phyloP scores from a whole-genome alignment of 1,140 invertebrate genomes.

The Paraescarpia echinospica region DNA sequence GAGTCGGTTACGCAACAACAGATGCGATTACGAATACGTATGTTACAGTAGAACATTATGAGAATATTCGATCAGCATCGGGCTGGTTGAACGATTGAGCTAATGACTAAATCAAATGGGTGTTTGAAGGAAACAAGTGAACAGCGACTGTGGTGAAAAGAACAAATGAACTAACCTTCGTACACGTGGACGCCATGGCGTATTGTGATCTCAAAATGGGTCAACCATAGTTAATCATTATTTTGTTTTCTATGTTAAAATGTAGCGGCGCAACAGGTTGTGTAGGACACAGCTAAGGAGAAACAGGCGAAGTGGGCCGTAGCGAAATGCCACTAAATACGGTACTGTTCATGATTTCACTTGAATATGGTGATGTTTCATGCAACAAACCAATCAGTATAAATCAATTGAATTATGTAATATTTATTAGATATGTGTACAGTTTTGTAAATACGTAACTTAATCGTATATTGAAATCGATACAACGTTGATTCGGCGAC shows the following conservation, averaged over 20 bases:
- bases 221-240: too few relatives aligned
- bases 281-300: too few relatives aligned
- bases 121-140: neutral
- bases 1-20: neutral
- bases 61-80: neutral
- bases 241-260: too few relatives aligned
- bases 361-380: neutral
- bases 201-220: too few relatives aligned
- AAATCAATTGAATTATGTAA: neutral
- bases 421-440: neutral
- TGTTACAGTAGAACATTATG: neutral
- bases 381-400: neutral
- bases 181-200: neutral
- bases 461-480: neutral
- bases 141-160: neutral
- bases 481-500: neutral
- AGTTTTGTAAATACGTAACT: neutral
- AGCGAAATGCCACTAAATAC: too few relatives aligned
- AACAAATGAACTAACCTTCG: neutral
- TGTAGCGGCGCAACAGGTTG: too few relatives aligned
- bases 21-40: neutral
- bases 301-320: too few relatives aligned
- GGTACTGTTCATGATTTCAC: too few relatives aligned
- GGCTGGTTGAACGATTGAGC: too few relatives aligned
- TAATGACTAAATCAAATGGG: neutral